Base-by-base conservation (phyloP, 2,113 vertebrate species). In the Oostethus manadensis region DNA sequence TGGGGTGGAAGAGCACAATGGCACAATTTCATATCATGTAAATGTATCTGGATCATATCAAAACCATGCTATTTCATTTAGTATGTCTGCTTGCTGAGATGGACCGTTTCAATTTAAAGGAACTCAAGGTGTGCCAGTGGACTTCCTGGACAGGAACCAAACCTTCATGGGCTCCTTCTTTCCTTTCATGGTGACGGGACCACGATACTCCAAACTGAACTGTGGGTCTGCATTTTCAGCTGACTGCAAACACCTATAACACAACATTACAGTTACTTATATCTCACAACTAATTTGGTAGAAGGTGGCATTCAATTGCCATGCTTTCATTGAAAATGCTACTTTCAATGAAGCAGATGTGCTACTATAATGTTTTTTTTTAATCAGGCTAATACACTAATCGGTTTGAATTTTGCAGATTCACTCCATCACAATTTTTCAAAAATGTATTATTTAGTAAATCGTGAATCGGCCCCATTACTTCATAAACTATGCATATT, bases 131-230 rank as follows among this genome's bases (percentile, higher is more conserved):
- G 79, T 79, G 79, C 90, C 90, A 62, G 84, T 85, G 68, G 69
- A 87, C 80, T 91, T 96, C 87, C 96, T 92, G 62, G 96, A 96
- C 56, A 99, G 89, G 88, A 99, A 98, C 93, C 93, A 99, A 80
- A 99, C 96, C 87, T 96, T 93, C 97, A 99, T 99, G 10, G 97
- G 97, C 5, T 98, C 97, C 79, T 94, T 98, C 86, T 97, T 98
- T 47, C 97, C 97, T 87, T 99, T 99, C 97, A 99, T 99, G 81
- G 91, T 92, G 78, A 99, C 68, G 0, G 94, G 97, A 58, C 96
- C 96, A 72, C 95, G 89, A 76, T 96, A 92, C 64, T 94, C 92
- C 87, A 99, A 65, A 26, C 93, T 88, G 74, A 99, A 99, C 68
- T 98, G 95, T 57, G 93, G 91, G 73, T 99, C 95, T 8, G 95